A percentile compares a stretch with the other conserved stretches of the same genome.
phyloP scores from a whole-genome alignment of 1,140 invertebrate species.

The Limonius californicus region DNA sequence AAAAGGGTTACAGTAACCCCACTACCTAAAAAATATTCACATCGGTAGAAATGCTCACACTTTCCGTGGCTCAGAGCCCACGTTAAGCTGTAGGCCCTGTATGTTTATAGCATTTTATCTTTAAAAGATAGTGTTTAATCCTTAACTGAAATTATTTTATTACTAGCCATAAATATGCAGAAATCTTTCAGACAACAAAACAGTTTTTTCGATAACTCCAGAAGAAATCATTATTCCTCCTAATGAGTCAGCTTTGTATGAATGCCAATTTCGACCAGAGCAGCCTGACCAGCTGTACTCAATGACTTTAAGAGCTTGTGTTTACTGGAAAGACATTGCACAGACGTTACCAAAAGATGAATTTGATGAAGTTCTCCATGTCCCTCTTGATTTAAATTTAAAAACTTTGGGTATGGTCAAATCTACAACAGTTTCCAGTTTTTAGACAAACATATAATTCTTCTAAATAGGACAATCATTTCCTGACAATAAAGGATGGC shows the following conservation, averaged over 20 bases:
- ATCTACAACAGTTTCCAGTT: no score
- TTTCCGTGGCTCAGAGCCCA: no score
- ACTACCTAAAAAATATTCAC: no score
- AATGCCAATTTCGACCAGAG: slow-evolving; percentile 28
- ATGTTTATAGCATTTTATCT: no score
- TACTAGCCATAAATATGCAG: no score
- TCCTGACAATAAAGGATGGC: slow-evolving; percentile 32
- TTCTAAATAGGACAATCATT: slow-evolving; percentile 35
- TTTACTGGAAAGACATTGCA: slow-evolving; percentile 8
- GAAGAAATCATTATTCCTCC: slow-evolving; percentile 22
- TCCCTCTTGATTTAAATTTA: background rate
- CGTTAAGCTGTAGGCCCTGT: no score
- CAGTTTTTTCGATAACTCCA: slow-evolving; percentile 28
- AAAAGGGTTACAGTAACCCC: no score
- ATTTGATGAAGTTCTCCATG: background rate
- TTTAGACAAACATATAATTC: background rate
- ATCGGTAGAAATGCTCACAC: no score
- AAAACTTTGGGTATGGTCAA: background rate
- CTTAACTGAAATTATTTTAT: no score
- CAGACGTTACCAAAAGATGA: background rate
- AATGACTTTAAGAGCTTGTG: slow-evolving; percentile 13
- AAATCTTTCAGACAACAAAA: background rate
- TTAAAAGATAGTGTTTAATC: no score
- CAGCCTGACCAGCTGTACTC: slow-evolving; percentile 16
- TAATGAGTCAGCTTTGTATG: slow-evolving; percentile 23